Conservation (phyloP, 2,797 vertebrate species). For the Hoplostethus mediterraneus region DNA sequence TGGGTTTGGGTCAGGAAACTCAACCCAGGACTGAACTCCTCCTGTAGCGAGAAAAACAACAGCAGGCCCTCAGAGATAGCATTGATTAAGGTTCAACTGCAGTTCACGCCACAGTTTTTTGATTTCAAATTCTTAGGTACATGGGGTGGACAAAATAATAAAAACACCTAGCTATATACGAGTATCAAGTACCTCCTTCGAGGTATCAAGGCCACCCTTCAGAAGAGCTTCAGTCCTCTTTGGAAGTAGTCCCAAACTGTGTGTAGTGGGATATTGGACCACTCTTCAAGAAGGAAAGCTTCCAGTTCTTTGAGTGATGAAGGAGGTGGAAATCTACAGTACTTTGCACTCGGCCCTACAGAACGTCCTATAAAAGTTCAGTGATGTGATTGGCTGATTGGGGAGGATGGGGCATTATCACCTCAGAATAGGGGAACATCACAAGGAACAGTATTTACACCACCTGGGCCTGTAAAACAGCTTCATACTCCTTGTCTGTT, state of each 20-base stretch:
- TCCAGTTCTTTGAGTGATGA: conserved; percentile 9
- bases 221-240: conserved; percentile 12
- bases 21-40: conserved; percentile 64
- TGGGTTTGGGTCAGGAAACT: conserved; percentile 69
- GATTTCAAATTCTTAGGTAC: conserved; percentile 7
- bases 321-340: not conserved
- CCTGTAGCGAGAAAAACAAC: conserved; percentile 28
- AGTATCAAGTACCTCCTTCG: no score
- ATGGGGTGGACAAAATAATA: conserved; percentile 4
- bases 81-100: conserved; percentile 46
- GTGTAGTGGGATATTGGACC: conserved; percentile 12
- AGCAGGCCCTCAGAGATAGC: conserved; percentile 26
- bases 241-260: conserved; percentile 24
- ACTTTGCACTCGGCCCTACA: not conserved
- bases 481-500: conserved; percentile 41
- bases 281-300: conserved; percentile 27
- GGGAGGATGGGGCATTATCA: conserved; percentile 15
- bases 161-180: conserved; percentile 24
- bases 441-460: conserved; percentile 31
- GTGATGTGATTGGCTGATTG: conserved; percentile 38
- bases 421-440: conserved; percentile 30
- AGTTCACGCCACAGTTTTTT: conserved; percentile 27
- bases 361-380: conserved; percentile 34
- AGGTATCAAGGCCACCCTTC: no score
- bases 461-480: conserved; percentile 47